These are phyloP conservation scores for Phataginus tetradactyla DNA, from an alignment of 2,797 vertebrate genomes.

Conservation along the genomic window DNA sequence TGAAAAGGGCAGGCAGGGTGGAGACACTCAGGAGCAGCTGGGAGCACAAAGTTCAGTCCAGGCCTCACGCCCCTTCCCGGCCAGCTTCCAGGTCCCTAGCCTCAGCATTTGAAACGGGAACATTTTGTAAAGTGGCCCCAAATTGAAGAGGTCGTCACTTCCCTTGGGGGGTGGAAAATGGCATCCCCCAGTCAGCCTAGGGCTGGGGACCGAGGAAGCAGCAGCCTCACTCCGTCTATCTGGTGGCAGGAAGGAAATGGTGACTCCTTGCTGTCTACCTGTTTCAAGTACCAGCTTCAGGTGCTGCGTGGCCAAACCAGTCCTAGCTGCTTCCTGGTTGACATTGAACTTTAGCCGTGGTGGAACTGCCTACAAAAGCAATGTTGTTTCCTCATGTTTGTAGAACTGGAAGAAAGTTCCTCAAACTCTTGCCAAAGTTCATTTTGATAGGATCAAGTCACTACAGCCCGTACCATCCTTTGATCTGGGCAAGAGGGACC, in stretches of 20 bases:
- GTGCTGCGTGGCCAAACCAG: not conserved
- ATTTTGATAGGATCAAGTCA: not conserved
- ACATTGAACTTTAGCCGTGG: not conserved
- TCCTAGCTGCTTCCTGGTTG: not conserved
- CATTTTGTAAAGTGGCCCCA: not conserved
- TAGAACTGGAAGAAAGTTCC: not conserved
- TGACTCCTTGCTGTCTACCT: not conserved
- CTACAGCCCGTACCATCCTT: not conserved
- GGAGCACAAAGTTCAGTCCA: conserved; percentile 31
- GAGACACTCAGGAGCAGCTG: not conserved
- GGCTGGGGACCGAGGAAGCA: not conserved
- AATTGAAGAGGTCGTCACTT: conserved; percentile 7
- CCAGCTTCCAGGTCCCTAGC: not conserved
- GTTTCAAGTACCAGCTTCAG: not conserved
- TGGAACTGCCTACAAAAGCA: not conserved
- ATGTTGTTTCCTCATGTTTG: not conserved
- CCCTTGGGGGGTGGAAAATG: not conserved
- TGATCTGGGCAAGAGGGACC: not conserved
- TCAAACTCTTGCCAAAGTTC: not conserved
- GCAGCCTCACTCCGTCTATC: not conserved
- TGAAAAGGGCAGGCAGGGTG: not conserved
- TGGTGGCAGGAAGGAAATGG: not conserved
- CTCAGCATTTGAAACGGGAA: not conserved
- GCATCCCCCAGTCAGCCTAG: not conserved
- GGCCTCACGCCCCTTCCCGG: not conserved